Evolutionary conservation across 2,888 invertebrate genomes (phyloP), one percentile per base, ranked within the genome.

Genomic region (Drosophila neonasuta): DNA sequence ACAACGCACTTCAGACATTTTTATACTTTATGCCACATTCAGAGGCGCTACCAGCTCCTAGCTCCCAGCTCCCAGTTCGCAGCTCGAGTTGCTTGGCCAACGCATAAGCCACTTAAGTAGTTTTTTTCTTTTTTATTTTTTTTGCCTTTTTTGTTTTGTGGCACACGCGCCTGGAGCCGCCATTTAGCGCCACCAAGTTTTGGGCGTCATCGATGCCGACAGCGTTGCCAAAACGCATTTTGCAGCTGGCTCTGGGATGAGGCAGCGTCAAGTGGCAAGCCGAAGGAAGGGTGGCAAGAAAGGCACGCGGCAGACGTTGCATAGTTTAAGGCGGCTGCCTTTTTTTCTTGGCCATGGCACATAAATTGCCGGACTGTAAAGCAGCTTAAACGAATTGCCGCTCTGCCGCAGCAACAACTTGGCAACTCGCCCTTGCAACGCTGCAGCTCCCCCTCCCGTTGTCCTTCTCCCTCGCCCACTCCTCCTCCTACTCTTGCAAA

Each of bases 111-210:
- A 83, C 83, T 83, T 83, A 83, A 83, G 88, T 83, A 24, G 24
- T 24, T 24, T 24, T 24, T 24, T 24, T 24, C 1, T 6, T 24
- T 1, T 1, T 0, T 24, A 6, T 24, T 24, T 20, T 20, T 24
- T 24, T 24, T 24, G 24, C 1, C 6, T 6, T 24, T 20, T 24
- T 24, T 24, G 24, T 86, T 83, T 86, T 86, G 74, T 77, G 71
- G 83, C 78, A 83, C 86, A 83, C 88, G 88, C 87, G 84, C 76
- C 81, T 80, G 69, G 85, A 73, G 87, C 87, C 84, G 63, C 84
- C 86, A 87, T 87, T 83, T 86, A 83, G 88, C 87, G 84, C 78
- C 78, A 55, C 76, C 73, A 87, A 83, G 76, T 83, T 77, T 87
- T 72, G 78, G 80, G 80, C 78, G 84, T 83, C 88, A 83, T 86